phyloP scores from a whole-genome alignment of 2,797 vertebrate species.

The Anisognathus igniventris region DNA sequence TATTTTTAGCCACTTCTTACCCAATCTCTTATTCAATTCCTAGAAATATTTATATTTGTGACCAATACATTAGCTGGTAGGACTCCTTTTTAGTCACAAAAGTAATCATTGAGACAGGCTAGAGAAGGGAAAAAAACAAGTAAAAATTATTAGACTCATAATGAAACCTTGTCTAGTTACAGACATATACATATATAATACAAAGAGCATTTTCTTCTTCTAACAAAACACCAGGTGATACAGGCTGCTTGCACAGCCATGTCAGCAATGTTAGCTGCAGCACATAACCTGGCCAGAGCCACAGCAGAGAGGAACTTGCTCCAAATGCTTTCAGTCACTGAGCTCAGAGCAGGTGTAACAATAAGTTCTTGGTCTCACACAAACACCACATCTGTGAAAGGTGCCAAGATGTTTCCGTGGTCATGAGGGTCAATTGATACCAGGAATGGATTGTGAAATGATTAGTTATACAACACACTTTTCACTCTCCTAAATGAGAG shows the following conservation, averaged over 20 bases:
- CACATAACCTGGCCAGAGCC: neutral
- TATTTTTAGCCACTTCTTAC: neutral
- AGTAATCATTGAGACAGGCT: neutral
- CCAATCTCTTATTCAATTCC: neutral
- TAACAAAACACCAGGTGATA: neutral
- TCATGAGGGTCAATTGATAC: constrained; percentile 29
- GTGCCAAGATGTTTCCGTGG: constrained; percentile 37
- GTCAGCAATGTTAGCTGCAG: neutral
- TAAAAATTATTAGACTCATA: neutral
- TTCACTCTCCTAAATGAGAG: neutral
- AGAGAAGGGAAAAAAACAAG: accelerated
- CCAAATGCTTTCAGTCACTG: neutral
- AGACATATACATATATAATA: neutral
- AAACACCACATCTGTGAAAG: neutral
- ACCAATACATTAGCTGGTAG: neutral
- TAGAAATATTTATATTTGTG: neutral
- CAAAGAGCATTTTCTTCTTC: constrained; percentile 27
- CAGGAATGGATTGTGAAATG: constrained; percentile 49
- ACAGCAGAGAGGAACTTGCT: constrained; percentile 7
- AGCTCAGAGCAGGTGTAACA: neutral
- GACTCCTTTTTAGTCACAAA: neutral
- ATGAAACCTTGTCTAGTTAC: neutral
- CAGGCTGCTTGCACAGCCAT: neutral
- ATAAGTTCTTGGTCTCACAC: neutral
- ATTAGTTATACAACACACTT: neutral